Conservation (phyloP, 2,888 invertebrate species). For the Nemoura dubitans region DNA sequence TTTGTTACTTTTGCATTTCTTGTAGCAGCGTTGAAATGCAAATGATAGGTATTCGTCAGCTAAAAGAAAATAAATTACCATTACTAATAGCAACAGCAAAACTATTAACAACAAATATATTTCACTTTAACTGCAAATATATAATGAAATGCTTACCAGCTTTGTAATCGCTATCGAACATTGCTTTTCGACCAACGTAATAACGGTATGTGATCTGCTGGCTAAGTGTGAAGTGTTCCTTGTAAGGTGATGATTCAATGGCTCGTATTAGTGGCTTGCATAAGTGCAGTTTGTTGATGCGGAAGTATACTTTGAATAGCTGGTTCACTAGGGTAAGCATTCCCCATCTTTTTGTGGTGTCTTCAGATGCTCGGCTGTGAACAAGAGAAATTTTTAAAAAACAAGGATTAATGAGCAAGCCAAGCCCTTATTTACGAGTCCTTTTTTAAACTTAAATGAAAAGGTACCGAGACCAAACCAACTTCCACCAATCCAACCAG, state of each 20-base stretch:
- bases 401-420: constrained; percentile 37
- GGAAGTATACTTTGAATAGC: constrained; percentile 95
- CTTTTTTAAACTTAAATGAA: too few species aligned
- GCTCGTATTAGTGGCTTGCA: constrained; percentile 96
- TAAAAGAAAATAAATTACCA: constrained; percentile 50
- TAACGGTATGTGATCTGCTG: constrained; percentile 97
- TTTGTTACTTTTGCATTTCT: constrained; percentile 84
- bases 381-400: constrained; percentile 44
- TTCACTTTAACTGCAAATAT: neutral
- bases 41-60: constrained; percentile 93
- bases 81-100: constrained; percentile 13
- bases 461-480: too few species aligned
- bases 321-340: constrained; percentile 98
- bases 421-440: too few species aligned
- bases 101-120: neutral
- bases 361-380: constrained; percentile 79
- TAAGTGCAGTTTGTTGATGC: constrained; percentile 87
- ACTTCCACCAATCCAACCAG: too few species aligned
- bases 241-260: constrained; percentile 91
- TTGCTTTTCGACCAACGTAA: constrained; percentile 96
- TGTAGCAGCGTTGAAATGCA: constrained; percentile 92
- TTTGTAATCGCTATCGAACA: constrained; percentile 97
- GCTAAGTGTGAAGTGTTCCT: constrained; percentile 88
- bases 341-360: constrained; percentile 93
- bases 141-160: constrained; percentile 62